phyloP scores from a whole-genome alignment of 1,140 invertebrate genomes.

The Aphis gossypii region DNA sequence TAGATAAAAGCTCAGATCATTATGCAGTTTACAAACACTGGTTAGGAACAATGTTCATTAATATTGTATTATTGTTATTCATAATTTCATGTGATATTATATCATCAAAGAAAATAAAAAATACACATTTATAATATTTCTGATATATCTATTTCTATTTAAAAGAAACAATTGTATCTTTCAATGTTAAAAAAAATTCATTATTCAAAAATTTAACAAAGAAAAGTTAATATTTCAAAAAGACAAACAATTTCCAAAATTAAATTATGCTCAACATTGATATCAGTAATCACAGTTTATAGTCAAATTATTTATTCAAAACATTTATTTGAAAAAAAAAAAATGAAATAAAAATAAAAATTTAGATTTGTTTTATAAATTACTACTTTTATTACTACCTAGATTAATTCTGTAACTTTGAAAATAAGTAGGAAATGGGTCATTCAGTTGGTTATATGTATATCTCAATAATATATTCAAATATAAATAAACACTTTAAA shows the following conservation, averaged over 20 bases:
- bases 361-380: not conserved
- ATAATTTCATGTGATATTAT: no score
- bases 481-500: conserved; percentile 9
- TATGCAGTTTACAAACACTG: no score
- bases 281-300: not conserved
- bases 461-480: conserved; percentile 26
- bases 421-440: not conserved
- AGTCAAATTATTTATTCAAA: not conserved
- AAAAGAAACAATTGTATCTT: not conserved
- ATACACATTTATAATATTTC: no score
- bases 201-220: not conserved
- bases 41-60: no score
- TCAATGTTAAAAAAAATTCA: not conserved
- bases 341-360: not conserved
- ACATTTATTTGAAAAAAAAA: not conserved
- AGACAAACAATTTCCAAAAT: not conserved
- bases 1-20: no score
- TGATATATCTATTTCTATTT: no score
- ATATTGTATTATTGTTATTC: no score
- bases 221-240: not conserved
- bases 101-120: no score
- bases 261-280: not conserved
- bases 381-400: not conserved
- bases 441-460: not conserved
- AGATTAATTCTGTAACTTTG: not conserved